Evolutionary conservation across 1,140 invertebrate species (phyloP).

Genomic region (Pseudomyrmex sp.): DNA sequence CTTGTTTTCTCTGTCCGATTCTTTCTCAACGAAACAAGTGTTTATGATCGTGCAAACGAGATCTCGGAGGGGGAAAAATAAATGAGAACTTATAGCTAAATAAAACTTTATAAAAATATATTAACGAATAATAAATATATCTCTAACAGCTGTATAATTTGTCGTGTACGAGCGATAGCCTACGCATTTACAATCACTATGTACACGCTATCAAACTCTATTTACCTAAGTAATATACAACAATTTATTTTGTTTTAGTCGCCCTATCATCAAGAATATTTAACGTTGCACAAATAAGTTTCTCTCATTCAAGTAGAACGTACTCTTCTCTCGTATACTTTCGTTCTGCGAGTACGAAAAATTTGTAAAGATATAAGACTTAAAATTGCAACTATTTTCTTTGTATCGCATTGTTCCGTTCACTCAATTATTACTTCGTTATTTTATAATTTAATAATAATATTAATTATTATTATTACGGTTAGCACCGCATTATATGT

Average conservation of each 20-base stretch:
- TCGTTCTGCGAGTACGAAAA: neutral
- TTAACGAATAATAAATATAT: conserved; percentile 84
- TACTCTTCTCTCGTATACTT: neutral
- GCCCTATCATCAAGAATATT: conserved; percentile 36
- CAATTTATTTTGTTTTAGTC: conserved; percentile 69
- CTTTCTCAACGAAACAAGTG: conserved; percentile 51
- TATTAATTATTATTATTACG: neutral
- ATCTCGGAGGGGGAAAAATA: conserved; percentile 62
- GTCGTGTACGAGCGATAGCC: conserved; percentile 72
- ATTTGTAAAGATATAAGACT: neutral
- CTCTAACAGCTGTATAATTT: conserved; percentile 82
- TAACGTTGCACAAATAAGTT: conserved; percentile 51
- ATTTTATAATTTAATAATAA: neutral
- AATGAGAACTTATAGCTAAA: conserved; percentile 81
- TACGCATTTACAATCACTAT: conserved; percentile 81
- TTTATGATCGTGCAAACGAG: conserved; percentile 58
- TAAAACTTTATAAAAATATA: conserved; percentile 85
- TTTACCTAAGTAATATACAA: conserved; percentile 79
- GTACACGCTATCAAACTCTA: conserved; percentile 81
- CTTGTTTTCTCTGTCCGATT: conserved; percentile 12
- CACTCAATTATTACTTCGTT: conserved; percentile 38
- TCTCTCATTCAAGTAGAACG: neutral
- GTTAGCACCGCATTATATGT: neutral
- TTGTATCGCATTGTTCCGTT: neutral
- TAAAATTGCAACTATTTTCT: conserved; percentile 5